phyloP scores from a whole-genome alignment of 2,888 invertebrate species.

The Tipula vernalis region DNA sequence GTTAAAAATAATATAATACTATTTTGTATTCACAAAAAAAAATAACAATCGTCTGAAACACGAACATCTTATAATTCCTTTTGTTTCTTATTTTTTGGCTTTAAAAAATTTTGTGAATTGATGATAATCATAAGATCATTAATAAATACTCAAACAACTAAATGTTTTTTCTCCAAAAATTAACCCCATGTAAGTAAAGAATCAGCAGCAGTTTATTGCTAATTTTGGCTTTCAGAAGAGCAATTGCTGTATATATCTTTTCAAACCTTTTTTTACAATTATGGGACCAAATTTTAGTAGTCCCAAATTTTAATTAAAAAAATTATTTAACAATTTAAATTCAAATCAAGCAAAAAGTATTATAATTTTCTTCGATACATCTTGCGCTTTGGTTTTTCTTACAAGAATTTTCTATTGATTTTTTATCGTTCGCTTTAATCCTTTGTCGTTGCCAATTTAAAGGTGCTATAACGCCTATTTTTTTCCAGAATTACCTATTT shows the following conservation, averaged over 20 bases:
- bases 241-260: neutral
- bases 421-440: too few species aligned
- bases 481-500: too few species aligned
- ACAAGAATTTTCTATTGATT: too few species aligned
- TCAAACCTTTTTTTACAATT: too few species aligned
- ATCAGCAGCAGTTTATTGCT: neutral
- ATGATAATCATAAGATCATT: conserved; percentile 4
- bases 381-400: too few species aligned
- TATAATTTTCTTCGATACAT: too few species aligned
- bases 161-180: neutral
- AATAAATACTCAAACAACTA: neutral
- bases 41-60: neutral
- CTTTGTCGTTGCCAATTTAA: too few species aligned
- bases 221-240: neutral
- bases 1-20: neutral
- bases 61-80: neutral
- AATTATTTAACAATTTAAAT: too few species aligned
- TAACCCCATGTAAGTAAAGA: neutral
- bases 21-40: neutral
- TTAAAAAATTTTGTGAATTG: neutral
- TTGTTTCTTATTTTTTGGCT: neutral
- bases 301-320: too few species aligned
- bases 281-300: too few species aligned
- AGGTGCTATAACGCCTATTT: too few species aligned
- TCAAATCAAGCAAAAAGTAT: too few species aligned